Evolutionary conservation across 2,113 vertebrate species (phyloP).

Genomic region (Pomatostomus ruficeps): DNA sequence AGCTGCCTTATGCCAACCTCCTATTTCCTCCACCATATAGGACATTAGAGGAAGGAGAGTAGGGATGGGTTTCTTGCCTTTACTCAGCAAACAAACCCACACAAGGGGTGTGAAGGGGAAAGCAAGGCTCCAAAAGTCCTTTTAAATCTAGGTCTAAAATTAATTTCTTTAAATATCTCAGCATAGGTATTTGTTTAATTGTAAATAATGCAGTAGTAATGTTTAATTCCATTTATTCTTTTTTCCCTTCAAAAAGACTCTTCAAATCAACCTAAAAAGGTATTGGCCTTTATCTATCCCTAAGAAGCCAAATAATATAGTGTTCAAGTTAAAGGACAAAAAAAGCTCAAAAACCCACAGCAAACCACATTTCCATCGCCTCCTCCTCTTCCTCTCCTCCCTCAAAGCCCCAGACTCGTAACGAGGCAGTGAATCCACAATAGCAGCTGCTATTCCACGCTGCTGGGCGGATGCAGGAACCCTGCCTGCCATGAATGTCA

Average conservation of each 20-base stretch:
- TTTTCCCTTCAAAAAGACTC: neutral
- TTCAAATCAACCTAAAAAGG: neutral
- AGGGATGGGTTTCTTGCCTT: neutral
- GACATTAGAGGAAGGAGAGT: neutral
- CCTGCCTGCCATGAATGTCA: neutral
- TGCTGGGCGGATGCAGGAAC: neutral
- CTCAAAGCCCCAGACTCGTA: neutral
- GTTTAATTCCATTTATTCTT: neutral
- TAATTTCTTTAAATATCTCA: neutral
- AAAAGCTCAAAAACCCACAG: neutral
- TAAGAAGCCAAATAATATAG: neutral
- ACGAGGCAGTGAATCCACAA: neutral
- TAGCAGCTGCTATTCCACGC: neutral
- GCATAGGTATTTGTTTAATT: neutral
- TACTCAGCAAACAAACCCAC: neutral
- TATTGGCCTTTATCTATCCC: neutral
- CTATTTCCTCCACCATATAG: neutral
- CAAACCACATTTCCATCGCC: neutral
- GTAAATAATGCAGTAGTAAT: neutral
- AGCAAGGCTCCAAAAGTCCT: neutral
- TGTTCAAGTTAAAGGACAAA: neutral
- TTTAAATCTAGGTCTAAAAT: neutral
- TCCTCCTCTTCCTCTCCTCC: neutral
- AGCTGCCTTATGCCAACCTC: neutral
- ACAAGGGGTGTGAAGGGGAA: accelerated